Conservation (phyloP, 2,888 invertebrate genomes). For the Gymnoscelis rufifasciata region DNA sequence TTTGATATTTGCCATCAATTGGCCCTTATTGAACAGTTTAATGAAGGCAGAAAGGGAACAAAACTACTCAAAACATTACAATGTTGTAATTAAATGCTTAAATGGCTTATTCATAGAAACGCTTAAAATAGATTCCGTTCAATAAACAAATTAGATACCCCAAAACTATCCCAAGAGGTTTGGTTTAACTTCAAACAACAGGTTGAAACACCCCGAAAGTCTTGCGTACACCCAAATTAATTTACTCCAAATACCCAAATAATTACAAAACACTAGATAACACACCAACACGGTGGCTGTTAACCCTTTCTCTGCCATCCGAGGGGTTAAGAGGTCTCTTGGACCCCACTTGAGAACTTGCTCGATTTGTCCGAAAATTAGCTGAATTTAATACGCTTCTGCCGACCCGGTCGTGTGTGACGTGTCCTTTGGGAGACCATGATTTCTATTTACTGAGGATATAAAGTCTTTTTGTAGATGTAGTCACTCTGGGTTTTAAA, state of each 20-base stretch:
- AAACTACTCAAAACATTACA: no score
- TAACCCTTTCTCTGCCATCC: slow-evolving; percentile 45
- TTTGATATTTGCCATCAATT: no score
- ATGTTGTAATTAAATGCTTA: not conserved
- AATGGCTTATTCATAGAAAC: not conserved
- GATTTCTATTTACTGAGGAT: slow-evolving; percentile 11
- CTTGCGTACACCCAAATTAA: slow-evolving; percentile 10
- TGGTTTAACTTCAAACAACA: slow-evolving; percentile 10
- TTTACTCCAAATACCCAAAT: slow-evolving; percentile 15
- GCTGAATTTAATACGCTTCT: slow-evolving; percentile 55
- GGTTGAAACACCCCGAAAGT: slow-evolving; percentile 8
- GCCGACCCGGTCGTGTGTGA: slow-evolving; percentile 46
- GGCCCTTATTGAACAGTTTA: no score
- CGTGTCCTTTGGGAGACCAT: slow-evolving; percentile 40
- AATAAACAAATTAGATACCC: slow-evolving; percentile 6
- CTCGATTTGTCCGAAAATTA: slow-evolving; percentile 58
- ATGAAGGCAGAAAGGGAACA: no score
- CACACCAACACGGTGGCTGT: slow-evolving; percentile 43
- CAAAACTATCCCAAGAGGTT: slow-evolving; percentile 3
- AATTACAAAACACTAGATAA: slow-evolving; percentile 31
- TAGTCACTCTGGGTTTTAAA: not conserved
- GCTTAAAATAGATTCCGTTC: not conserved
- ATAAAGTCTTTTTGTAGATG: not conserved
- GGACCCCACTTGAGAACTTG: slow-evolving; percentile 53
- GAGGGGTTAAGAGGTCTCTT: slow-evolving; percentile 37